Evolutionary conservation across 2,888 invertebrate species (phyloP).

Genomic region (Drosophila fungiperda): DNA sequence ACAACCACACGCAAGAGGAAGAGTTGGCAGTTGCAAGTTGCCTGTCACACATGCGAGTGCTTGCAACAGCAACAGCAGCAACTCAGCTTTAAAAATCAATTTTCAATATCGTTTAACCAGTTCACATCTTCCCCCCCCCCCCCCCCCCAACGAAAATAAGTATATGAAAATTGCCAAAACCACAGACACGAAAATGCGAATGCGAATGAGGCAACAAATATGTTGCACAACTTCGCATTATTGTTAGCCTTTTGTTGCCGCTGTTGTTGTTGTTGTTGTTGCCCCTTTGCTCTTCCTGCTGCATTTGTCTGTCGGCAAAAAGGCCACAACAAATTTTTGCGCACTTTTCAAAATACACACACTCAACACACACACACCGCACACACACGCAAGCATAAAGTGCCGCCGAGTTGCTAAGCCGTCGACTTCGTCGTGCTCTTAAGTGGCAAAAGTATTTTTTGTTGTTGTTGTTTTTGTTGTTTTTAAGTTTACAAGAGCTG

Average conservation of each 20-base stretch:
- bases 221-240: slow-evolving; percentile 58
- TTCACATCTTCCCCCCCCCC: slow-evolving; percentile 21
- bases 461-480: slow-evolving; percentile 3
- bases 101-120: slow-evolving; percentile 65
- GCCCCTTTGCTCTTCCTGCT: slow-evolving; percentile 12
- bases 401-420: slow-evolving; percentile 62
- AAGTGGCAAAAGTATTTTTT: slow-evolving; percentile 64
- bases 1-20: slow-evolving; percentile 8
- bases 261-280: slow-evolving; percentile 1
- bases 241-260: slow-evolving; percentile 27
- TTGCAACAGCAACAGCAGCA: neutral
- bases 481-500: slow-evolving; percentile 22
- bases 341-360: slow-evolving; percentile 53
- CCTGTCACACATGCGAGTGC: slow-evolving; percentile 14
- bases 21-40: slow-evolving; percentile 16
- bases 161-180: slow-evolving; percentile 34
- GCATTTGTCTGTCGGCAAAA: slow-evolving; percentile 57
- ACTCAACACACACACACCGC: neutral
- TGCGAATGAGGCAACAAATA: slow-evolving; percentile 42
- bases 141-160: neutral
- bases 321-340: slow-evolving; percentile 69
- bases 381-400: slow-evolving; percentile 41
- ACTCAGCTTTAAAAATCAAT: slow-evolving; percentile 59
- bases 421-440: slow-evolving; percentile 48
- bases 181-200: slow-evolving; percentile 19